Percentiles rank a stretch among this genome's conserved stretches.
phyloP scores from a whole-genome alignment of 1,140 invertebrate species.

The Tetramorium alpestre region DNA sequence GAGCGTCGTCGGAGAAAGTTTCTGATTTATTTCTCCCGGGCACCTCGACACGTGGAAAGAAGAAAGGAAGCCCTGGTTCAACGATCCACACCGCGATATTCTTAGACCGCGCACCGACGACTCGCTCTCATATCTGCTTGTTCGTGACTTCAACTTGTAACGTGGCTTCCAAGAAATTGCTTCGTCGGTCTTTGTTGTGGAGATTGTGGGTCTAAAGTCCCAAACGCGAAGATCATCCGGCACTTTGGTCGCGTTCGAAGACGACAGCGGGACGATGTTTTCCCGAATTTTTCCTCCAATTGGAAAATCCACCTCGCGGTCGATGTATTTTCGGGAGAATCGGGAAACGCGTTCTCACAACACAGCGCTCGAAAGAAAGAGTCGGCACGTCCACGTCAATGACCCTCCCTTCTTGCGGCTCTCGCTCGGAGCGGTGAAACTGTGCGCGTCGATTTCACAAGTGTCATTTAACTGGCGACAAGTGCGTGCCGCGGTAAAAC shows the following conservation, averaged over 20 bases:
- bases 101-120: slow-evolving; percentile 66
- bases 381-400: slow-evolving; percentile 53
- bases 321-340: background rate
- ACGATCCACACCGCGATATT: slow-evolving; percentile 76
- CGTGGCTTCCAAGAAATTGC: background rate
- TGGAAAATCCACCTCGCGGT: background rate
- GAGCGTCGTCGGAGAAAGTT: slow-evolving; percentile 64
- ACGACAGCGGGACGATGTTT: background rate
- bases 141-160: slow-evolving; percentile 28
- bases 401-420: slow-evolving; percentile 19
- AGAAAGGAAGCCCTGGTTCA: slow-evolving; percentile 74
- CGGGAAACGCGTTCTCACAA: background rate
- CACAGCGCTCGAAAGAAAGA: background rate
- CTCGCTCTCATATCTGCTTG: slow-evolving; percentile 61
- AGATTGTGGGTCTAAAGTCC: background rate
- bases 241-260: background rate
- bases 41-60: slow-evolving; percentile 69
- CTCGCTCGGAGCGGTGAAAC: slow-evolving; percentile 51
- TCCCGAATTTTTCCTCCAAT: background rate
- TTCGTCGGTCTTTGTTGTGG: background rate
- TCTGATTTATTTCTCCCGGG: slow-evolving; percentile 68
- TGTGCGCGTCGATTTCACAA: slow-evolving; percentile 64
- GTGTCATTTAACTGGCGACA: slow-evolving; percentile 61
- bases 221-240: background rate
- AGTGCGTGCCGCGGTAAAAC: background rate